These are phyloP conservation scores for Crocodylus rhombifer DNA, from an alignment of 2,797 vertebrate species.

Conservation along the genomic window DNA sequence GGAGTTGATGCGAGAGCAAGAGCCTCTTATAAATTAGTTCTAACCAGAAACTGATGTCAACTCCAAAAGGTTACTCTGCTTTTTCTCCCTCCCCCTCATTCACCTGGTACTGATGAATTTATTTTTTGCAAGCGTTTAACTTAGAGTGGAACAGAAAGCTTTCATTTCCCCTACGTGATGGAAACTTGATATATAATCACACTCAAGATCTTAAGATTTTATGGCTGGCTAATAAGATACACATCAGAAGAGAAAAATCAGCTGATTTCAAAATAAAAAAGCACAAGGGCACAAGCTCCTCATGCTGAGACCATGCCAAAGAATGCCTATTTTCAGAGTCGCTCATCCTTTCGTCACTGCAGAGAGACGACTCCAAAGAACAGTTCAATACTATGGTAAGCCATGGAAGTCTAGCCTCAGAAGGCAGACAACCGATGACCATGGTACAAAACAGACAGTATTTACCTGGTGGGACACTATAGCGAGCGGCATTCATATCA, in stretches of 20 bases:
- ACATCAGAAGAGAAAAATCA: not conserved
- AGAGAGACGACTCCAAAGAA: not conserved
- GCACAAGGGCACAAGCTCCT: not conserved
- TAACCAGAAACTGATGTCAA: not conserved
- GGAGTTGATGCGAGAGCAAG: not conserved
- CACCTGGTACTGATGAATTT: not conserved
- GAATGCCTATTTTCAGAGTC: not conserved
- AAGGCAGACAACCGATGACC: not conserved
- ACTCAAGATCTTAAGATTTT: not conserved
- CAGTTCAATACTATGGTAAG: not conserved
- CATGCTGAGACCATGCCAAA: not conserved
- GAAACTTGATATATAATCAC: not conserved
- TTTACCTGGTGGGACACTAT: slow-evolving; percentile 93
- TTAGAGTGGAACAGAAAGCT: not conserved
- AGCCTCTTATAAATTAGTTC: not conserved
- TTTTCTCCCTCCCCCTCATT: not conserved
- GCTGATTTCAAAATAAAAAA: not conserved
- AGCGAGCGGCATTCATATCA: slow-evolving; percentile 84
- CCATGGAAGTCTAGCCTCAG: not conserved
- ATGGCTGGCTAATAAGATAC: not conserved
- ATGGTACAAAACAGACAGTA: not conserved
- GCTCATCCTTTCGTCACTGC: not conserved
- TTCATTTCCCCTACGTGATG: not conserved
- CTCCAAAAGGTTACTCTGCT: not conserved
- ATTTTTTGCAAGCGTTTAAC: not conserved